Evolutionary conservation across 2,888 invertebrate species (phyloP).

Genomic region (Euclidia mi): DNA sequence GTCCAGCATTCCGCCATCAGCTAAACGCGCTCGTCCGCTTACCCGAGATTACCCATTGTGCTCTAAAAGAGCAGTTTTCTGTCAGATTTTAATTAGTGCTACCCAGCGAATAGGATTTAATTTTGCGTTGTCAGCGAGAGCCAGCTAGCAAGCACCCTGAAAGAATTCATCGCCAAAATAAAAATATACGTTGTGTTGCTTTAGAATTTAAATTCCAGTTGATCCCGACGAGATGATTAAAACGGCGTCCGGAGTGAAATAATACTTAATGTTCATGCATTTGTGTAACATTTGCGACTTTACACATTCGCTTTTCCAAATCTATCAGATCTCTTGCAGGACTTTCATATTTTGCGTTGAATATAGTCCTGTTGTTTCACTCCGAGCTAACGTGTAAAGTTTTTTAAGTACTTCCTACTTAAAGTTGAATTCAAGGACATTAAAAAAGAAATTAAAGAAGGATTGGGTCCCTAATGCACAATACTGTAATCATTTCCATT

Average conservation of each 20-base stretch:
- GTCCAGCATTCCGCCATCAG: constrained; percentile 9
- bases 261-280: constrained; percentile 13
- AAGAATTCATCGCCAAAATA: constrained; percentile 56
- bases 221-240: constrained; percentile 25
- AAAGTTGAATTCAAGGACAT: no score
- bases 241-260: constrained; percentile 14
- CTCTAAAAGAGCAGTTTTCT: constrained; percentile 79
- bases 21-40: constrained; percentile 11
- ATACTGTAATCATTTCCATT: no score
- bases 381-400: no score
- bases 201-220: constrained; percentile 48
- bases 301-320: no score
- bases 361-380: no score
- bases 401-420: no score
- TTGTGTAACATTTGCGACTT: no score
- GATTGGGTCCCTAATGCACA: no score
- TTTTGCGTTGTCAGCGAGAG: constrained; percentile 80
- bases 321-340: no score
- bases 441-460: no score
- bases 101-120: constrained; percentile 75
- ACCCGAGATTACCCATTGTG: constrained; percentile 74
- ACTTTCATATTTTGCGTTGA: no score
- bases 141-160: constrained; percentile 44
- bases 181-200: constrained; percentile 49
- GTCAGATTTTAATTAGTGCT: constrained; percentile 81